Evolutionary conservation across 1,140 invertebrate species (phyloP).

Genomic region (Bombus vancouverensis): DNA sequence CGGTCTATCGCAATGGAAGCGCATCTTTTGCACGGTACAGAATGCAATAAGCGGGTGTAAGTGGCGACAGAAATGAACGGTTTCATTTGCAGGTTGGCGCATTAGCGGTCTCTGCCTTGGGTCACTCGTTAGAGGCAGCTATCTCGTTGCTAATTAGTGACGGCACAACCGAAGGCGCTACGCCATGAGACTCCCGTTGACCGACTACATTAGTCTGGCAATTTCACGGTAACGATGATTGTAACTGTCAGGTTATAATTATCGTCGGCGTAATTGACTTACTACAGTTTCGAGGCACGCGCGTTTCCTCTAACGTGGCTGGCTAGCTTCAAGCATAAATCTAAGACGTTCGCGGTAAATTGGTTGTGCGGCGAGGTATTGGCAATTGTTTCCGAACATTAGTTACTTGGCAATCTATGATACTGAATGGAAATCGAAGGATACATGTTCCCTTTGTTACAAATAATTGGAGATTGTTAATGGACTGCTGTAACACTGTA

Average conservation of each 20-base stretch:
- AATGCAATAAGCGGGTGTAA: slow-evolving; percentile 5
- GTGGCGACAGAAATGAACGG: slow-evolving; percentile 59
- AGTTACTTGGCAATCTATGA: too few relatives aligned
- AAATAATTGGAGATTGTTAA: background rate
- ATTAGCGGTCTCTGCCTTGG: slow-evolving; percentile 58
- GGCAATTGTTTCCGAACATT: background rate
- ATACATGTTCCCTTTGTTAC: background rate
- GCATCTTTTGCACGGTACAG: background rate
- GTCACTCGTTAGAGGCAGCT: slow-evolving; percentile 61
- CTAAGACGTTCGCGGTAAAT: slow-evolving; percentile 28
- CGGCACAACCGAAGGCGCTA: slow-evolving; percentile 50
- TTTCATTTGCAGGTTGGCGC: slow-evolving; percentile 58
- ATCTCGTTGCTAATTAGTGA: slow-evolving; percentile 63
- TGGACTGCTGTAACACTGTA: background rate
- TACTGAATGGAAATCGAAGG: background rate
- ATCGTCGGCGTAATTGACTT: slow-evolving; percentile 51
- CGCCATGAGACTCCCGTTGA: slow-evolving; percentile 41
- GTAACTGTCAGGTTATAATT: slow-evolving; percentile 59
- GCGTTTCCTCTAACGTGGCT: background rate
- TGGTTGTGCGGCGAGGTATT: background rate
- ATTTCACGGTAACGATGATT: slow-evolving; percentile 68
- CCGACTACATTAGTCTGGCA: slow-evolving; percentile 61
- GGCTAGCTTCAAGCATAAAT: slow-evolving; percentile 18
- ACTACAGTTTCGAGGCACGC: slow-evolving; percentile 19
- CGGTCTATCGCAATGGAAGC: background rate